Conservation (phyloP, 1,140 invertebrate species). For the Zelostemma sp. region DNA sequence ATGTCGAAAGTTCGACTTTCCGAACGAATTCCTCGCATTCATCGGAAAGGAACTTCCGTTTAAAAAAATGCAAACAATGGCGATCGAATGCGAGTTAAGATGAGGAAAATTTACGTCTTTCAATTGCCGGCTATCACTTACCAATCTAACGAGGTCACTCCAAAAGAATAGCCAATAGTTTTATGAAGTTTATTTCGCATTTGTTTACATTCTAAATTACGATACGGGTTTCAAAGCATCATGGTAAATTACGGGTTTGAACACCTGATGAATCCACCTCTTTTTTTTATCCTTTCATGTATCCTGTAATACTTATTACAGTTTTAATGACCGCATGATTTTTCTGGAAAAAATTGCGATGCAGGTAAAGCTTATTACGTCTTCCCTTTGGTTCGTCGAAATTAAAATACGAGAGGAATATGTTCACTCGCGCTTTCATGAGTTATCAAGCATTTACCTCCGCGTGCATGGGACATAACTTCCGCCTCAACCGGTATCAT, state of each 20-base stretch:
- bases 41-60: neutral
- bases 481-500: slow-evolving; percentile 55
- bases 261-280: neutral
- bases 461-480: slow-evolving; percentile 47
- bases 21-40: slow-evolving; percentile 12
- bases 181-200: neutral
- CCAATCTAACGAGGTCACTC: neutral
- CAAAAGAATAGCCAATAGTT: neutral
- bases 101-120: neutral
- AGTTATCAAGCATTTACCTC: slow-evolving; percentile 51
- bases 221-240: neutral
- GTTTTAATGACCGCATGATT: too few relatives aligned
- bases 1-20: slow-evolving; percentile 27
- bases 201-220: neutral
- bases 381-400: neutral
- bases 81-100: neutral
- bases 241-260: neutral
- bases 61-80: neutral
- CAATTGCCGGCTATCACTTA: neutral
- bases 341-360: too few relatives aligned
- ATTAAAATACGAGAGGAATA: slow-evolving; percentile 39
- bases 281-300: too few relatives aligned
- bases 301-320: too few relatives aligned
- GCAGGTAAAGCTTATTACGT: neutral
- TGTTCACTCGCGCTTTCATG: slow-evolving; percentile 64